phyloP scores from a whole-genome alignment of 2,797 vertebrate genomes.

The Mycteria americana region DNA sequence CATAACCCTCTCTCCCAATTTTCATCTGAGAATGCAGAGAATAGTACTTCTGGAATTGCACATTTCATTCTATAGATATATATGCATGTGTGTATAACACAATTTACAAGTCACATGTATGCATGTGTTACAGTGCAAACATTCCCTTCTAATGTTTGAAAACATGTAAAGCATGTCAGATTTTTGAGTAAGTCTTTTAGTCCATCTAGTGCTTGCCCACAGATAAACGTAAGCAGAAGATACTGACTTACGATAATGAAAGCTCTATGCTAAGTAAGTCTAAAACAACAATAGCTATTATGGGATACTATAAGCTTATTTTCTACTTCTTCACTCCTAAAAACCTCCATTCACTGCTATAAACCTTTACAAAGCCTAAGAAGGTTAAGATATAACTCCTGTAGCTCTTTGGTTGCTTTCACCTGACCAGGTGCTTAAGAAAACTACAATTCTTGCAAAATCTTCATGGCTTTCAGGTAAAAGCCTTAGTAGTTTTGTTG shows the following conservation, averaged over 20 bases:
- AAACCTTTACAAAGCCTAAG: background rate
- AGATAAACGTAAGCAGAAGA: background rate
- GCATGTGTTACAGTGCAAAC: background rate
- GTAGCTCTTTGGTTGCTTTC: background rate
- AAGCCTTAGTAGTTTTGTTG: background rate
- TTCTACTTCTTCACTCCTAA: background rate
- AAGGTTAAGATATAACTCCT: background rate
- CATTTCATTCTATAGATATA: background rate
- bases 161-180: background rate
- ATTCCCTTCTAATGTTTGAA: background rate
- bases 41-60: background rate
- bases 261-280: background rate
- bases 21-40: background rate
- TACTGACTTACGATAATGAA: background rate
- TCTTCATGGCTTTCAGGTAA: background rate
- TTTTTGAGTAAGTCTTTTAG: background rate
- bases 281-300: background rate
- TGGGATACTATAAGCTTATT: background rate
- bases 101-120: background rate
- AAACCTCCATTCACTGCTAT: background rate
- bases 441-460: background rate
- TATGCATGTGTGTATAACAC: rapidly evolving
- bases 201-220: background rate
- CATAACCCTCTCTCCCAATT: background rate
- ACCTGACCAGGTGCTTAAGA: background rate